Conservation (phyloP, 1,140 invertebrate species). For the Mycetomoellerius zeteki region DNA sequence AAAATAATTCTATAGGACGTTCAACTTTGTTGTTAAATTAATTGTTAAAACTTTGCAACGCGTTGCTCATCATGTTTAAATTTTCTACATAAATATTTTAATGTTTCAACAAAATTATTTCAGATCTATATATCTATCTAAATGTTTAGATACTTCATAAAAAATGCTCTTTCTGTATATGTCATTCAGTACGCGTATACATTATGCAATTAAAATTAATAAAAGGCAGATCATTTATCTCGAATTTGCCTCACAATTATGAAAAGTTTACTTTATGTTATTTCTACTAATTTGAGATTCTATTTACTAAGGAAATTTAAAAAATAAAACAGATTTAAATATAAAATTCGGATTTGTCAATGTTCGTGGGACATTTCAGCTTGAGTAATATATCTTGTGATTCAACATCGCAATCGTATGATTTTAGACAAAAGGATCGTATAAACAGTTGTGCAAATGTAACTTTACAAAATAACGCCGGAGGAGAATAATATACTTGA, state of each 20-base stretch:
- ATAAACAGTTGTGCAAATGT: constrained; percentile 20
- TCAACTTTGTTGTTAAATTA: too few species aligned
- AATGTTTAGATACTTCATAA: too few species aligned
- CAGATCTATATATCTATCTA: too few species aligned
- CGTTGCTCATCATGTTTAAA: too few species aligned
- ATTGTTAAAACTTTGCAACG: too few species aligned
- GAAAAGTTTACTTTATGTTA: background rate
- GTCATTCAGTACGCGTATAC: background rate
- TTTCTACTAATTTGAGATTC: background rate
- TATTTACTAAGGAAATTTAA: background rate
- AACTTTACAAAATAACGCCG: background rate
- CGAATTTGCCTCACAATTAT: background rate
- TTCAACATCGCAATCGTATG: background rate
- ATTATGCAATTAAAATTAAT: constrained; percentile 2
- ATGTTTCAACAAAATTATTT: too few species aligned
- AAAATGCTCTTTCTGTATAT: too few species aligned
- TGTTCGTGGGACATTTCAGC: constrained; percentile 4
- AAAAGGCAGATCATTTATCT: background rate
- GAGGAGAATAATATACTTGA: background rate
- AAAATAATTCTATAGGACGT: too few species aligned
- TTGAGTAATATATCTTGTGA: background rate
- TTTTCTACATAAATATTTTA: too few species aligned
- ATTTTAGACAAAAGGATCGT: background rate
- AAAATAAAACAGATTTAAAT: constrained; percentile 6
- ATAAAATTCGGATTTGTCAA: background rate